Evolutionary conservation across 2,888 invertebrate genomes (phyloP), one percentile per base, ranked within the genome.

Genomic region (Monopis laevigella): DNA sequence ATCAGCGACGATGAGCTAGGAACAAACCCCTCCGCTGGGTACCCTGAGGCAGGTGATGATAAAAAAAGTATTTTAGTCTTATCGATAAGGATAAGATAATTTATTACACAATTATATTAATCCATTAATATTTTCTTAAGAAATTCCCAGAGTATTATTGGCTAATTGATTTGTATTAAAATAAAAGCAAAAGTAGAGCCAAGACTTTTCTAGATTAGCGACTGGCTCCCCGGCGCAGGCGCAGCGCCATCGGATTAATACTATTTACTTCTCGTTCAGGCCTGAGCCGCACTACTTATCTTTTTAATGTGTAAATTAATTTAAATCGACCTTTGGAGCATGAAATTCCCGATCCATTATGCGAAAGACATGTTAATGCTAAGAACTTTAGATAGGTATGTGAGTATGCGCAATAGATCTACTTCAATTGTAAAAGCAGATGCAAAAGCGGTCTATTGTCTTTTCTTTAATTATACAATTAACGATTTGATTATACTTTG

Each of bases 221-320:
- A 29, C 29, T 29, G 6, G 27, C 27, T 27, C n/a, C 13, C 30
- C 30, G 30, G 30, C 34, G 34, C 8, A 7, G 52, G 58, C 56
- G 60, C 51, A 51, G 58, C 52, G 45, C 55, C 47, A 56, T 63
- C 61, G 59, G 66, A 68, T 72, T 70, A 73, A 58, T 56, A 63
- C 61, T 65, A 64, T 70, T 71, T 67, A 70, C 66, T 64, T 56
- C 58, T 58, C 55, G 58, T 59, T 62, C 55, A 55, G 51, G 58
- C 48, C 51, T 43, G 27, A 16, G 47, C 52, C 50, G 52, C 55
- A 54, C 52, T 55, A 64, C 65, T 68, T 64, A 55, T 66, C 64
- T 63, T 64, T 66, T 64, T 65, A 68, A 68, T 65, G 69, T 70
- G 56, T 71, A 69, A 72, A 75, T 77, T 74, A 75, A 75, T 75